Evolutionary conservation across 2,113 vertebrate species (phyloP).

Genomic region (Vulpes ferrilata): DNA sequence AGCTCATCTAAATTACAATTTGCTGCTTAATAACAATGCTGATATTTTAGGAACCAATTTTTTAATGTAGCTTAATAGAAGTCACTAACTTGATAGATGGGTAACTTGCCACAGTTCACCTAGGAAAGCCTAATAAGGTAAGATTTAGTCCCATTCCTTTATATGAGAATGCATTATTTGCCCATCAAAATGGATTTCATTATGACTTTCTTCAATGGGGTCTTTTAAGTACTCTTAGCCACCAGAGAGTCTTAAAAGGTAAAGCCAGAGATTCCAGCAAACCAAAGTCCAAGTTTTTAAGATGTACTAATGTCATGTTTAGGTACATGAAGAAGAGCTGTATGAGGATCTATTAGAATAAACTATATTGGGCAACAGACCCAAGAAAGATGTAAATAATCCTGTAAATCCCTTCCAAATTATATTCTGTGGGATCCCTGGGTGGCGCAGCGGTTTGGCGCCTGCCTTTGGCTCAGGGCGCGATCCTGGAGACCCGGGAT

Average conservation of each 20-base stretch:
- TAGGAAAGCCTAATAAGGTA: not conserved
- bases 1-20: conserved; percentile 20
- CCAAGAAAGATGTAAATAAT: not conserved
- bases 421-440: not conserved
- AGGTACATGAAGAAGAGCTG: not conserved
- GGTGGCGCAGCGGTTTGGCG: too few species aligned
- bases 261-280: conserved; percentile 18
- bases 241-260: not conserved
- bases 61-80: conserved; percentile 9
- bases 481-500: too few species aligned
- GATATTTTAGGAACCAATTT: conserved; percentile 14
- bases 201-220: not conserved
- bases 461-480: too few species aligned
- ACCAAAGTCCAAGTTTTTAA: not conserved
- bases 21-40: not conserved
- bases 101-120: not conserved
- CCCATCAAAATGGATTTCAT: not conserved
- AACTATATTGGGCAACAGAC: not conserved
- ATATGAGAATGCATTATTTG: not conserved
- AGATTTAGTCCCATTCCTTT: not conserved
- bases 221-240: not conserved
- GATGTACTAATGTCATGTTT: conserved; percentile 16
- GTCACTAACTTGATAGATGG: not conserved
- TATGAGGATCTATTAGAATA: not conserved
- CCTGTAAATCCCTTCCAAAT: not conserved